Conservation (phyloP, 2,797 vertebrate species). For the Halcyon smyrnensis region DNA sequence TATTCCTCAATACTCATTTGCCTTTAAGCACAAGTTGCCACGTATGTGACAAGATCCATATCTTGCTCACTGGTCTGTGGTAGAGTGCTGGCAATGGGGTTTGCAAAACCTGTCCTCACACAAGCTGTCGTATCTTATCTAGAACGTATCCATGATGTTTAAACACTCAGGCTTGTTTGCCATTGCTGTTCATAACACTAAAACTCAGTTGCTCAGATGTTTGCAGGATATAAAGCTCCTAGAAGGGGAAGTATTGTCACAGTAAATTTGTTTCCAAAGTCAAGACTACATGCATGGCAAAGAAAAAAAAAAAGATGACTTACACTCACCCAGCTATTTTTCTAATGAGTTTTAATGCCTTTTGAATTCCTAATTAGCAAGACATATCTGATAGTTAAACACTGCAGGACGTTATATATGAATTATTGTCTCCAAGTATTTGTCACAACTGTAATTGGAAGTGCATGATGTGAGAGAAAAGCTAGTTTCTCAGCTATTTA, state of each 20-base stretch:
- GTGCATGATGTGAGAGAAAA: neutral
- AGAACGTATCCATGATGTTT: neutral
- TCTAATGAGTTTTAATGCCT: constrained; percentile 12
- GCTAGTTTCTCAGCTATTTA: constrained; percentile 1
- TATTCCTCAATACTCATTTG: neutral
- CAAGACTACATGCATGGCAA: neutral
- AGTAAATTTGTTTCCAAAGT: constrained; percentile 16
- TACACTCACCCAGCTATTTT: neutral
- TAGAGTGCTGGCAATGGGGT: neutral
- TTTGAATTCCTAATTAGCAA: constrained; percentile 37
- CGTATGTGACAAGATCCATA: neutral
- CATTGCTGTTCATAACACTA: neutral
- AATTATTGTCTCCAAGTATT: neutral
- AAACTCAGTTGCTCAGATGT: neutral
- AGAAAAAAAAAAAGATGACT: neutral
- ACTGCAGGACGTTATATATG: neutral
- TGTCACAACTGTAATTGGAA: constrained; percentile 38
- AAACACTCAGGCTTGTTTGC: neutral
- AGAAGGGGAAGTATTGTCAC: neutral
- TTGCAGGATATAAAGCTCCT: neutral
- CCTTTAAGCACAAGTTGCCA: neutral
- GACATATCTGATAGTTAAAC: neutral
- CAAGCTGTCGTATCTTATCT: neutral
- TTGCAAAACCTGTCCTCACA: neutral
- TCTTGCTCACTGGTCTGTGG: neutral